These are phyloP conservation scores for Bucco capensis DNA, from an alignment of 2,113 vertebrate genomes.

Conservation along the genomic window DNA sequence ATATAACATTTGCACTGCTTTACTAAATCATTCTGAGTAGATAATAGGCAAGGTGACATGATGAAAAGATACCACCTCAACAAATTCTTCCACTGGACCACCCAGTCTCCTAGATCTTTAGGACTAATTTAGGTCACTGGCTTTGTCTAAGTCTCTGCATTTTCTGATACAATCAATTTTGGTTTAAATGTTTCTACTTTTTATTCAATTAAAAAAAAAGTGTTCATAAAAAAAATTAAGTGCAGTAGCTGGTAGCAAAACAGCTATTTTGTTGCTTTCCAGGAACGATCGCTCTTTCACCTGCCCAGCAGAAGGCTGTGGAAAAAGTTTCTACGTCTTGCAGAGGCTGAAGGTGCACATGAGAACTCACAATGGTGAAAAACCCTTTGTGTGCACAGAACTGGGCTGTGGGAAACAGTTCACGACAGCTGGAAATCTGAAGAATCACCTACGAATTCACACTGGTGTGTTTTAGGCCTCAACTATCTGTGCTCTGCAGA, in stretches of 20 bases:
- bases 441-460: constrained; percentile 94
- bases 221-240: not conserved
- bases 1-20: not conserved
- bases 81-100: not conserved
- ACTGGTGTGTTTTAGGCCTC: constrained; percentile 80
- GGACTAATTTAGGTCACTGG: not conserved
- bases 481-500: constrained; percentile 9
- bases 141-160: not conserved
- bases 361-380: constrained; percentile 98
- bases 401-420: constrained; percentile 94
- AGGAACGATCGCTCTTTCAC: constrained; percentile 96
- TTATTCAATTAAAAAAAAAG: not conserved
- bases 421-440: constrained; percentile 95
- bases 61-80: not conserved
- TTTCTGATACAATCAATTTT: not conserved
- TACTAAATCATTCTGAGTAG: not conserved
- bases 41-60: not conserved
- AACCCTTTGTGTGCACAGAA: constrained; percentile 92
- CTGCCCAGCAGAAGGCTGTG: constrained; percentile 93
- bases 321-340: constrained; percentile 97
- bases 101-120: not conserved
- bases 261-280: not conserved
- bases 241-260: not conserved
- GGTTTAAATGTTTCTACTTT: not conserved
- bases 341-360: constrained; percentile 98